Percentiles rank a stretch among this genome's conserved stretches.
phyloP scores from a whole-genome alignment of 2,797 vertebrate species.

The Zenarchopterus dispar region DNA sequence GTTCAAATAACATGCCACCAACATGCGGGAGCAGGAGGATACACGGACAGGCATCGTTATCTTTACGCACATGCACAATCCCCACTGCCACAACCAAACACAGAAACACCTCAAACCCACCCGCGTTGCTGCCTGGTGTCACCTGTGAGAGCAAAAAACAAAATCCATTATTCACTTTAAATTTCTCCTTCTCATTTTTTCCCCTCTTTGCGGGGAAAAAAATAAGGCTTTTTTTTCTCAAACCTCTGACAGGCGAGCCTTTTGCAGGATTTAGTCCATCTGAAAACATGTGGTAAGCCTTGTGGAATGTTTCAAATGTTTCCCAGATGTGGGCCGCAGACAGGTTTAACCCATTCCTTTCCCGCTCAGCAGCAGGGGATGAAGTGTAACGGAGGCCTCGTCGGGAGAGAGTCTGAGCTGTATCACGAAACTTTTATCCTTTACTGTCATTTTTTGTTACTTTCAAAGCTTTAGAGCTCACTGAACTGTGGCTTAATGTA shows the following conservation, averaged over 20 bases:
- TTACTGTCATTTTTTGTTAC: conserved; percentile 70
- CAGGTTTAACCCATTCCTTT: conserved; percentile 83
- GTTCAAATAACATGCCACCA: conserved; percentile 63
- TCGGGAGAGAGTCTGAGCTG: conserved; percentile 49
- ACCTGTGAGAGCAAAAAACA: conserved; percentile 70
- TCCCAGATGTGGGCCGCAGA: conserved; percentile 88
- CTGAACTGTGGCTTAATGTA: conserved; percentile 74
- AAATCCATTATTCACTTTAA: conserved; percentile 67
- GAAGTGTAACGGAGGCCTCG: conserved; percentile 43
- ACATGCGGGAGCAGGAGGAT: conserved; percentile 28
- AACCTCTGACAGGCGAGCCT: conserved; percentile 83
- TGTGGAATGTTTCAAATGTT: conserved; percentile 87
- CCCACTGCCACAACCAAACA: conserved; percentile 1
- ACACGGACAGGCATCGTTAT: conserved; percentile 4
- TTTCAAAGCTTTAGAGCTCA: conserved; percentile 68
- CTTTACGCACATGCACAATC: background rate
- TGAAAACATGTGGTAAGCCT: conserved; percentile 89
- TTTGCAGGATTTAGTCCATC: conserved; percentile 86
- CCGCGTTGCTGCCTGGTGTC: conserved; percentile 50
- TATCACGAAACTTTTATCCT: conserved; percentile 59
- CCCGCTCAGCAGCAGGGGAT: conserved; percentile 42
- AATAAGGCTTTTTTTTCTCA: conserved; percentile 80
- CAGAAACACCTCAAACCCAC: conserved; percentile 19
- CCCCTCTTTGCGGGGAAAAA: conserved; percentile 57
- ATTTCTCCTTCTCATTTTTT: conserved; percentile 71